Percentiles rank a stretch among this genome's conserved stretches.
phyloP scores from a whole-genome alignment of 2,888 invertebrate genomes.

The Drosophila antonietae region DNA sequence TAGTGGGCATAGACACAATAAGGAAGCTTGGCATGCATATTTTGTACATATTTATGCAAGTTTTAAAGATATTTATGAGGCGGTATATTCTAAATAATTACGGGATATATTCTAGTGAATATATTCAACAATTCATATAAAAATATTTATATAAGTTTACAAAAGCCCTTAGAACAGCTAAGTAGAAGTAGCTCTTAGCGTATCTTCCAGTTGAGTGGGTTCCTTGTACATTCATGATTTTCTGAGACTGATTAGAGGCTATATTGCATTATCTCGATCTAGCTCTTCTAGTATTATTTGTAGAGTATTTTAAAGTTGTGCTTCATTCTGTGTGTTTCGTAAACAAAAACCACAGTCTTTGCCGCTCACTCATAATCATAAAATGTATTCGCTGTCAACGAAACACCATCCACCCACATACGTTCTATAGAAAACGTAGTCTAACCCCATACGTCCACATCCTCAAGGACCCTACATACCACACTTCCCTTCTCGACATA shows the following conservation, averaged over 20 bases:
- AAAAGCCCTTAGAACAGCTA: neutral
- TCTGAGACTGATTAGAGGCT: no score
- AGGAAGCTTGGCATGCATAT: no score
- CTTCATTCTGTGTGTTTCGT: neutral
- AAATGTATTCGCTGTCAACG: constrained; percentile 75
- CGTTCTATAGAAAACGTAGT: neutral
- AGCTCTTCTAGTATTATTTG: neutral
- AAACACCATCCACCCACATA: constrained; percentile 1
- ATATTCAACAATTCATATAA: neutral
- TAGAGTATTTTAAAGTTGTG: neutral
- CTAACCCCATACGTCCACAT: neutral
- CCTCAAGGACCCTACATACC: neutral
- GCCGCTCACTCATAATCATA: constrained; percentile 71
- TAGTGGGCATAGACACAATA: neutral
- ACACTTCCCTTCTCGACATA: neutral
- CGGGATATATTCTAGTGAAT: neutral
- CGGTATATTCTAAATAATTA: neutral
- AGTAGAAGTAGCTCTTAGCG: neutral
- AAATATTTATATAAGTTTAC: neutral
- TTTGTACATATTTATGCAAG: no score
- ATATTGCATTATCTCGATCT: no score
- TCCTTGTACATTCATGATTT: no score
- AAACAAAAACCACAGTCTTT: constrained; percentile 28
- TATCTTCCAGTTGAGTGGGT: no score
- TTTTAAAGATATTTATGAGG: neutral